These are phyloP conservation scores for Syngnathus scovelli DNA, from an alignment of 2,113 vertebrate species.

Conservation along the genomic window DNA sequence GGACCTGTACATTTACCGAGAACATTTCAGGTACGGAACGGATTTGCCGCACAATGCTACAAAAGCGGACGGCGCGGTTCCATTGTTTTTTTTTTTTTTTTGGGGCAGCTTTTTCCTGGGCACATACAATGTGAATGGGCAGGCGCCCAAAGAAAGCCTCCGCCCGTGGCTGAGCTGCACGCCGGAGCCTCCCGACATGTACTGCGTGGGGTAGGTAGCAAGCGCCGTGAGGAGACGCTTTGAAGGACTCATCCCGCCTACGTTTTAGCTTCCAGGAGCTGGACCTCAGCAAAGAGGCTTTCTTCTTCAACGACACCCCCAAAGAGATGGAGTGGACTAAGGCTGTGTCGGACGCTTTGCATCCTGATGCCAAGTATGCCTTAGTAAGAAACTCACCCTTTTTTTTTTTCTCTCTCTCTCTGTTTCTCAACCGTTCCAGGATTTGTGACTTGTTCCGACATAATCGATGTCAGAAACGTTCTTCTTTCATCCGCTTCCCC, in stretches of 20 bases:
- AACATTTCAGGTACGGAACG: slow-evolving; percentile 77
- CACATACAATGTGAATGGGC: slow-evolving; percentile 94
- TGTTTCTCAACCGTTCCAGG: background rate
- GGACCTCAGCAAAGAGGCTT: slow-evolving; percentile 95
- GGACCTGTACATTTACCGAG: slow-evolving; percentile 80
- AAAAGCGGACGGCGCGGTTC: no score
- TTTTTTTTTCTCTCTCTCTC: background rate
- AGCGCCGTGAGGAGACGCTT: background rate
- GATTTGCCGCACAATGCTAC: no score
- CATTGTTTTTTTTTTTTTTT: background rate
- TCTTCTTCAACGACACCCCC: slow-evolving; percentile 94
- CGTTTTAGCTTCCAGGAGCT: slow-evolving; percentile 89
- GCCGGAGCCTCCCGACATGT: slow-evolving; percentile 82
- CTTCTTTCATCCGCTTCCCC: slow-evolving; percentile 30
- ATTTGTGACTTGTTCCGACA: background rate
- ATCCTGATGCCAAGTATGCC: slow-evolving; percentile 88
- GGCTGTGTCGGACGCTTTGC: slow-evolving; percentile 84
- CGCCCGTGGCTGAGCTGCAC: slow-evolving; percentile 79
- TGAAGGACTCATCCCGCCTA: background rate
- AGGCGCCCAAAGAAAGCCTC: slow-evolving; percentile 85
- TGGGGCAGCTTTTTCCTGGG: slow-evolving; percentile 86
- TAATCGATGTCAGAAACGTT: no score
- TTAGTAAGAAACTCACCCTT: slow-evolving; percentile 75
- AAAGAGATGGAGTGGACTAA: slow-evolving; percentile 95
- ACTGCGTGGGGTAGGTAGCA: slow-evolving; percentile 85